Evolutionary conservation across 2,113 vertebrate genomes (phyloP), one percentile per base, ranked within the genome.

Genomic region (Melospiza melodia): DNA sequence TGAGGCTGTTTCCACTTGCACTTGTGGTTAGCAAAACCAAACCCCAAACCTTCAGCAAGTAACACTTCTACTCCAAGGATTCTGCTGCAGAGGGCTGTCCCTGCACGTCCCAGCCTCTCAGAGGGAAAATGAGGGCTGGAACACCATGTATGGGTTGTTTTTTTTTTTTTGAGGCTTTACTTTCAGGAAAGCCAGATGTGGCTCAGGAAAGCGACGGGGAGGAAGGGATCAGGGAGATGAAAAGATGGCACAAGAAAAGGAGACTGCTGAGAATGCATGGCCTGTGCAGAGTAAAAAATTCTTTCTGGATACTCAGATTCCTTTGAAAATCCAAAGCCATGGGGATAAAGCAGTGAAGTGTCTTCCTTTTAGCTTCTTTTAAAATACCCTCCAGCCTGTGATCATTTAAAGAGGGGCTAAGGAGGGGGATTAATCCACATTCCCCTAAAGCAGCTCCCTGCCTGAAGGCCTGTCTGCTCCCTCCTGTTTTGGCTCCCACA

Each of bases 21-120:
- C 59, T 94, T 93, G 95, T 80, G 94, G 95, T 97, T 95, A 94
- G 74, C 91, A 58, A 84, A 95, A 52, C 59, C 92, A 95, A 94
- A 93, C 62, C 78, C 84, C 89, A 77, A 80, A 84, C 37, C 87
- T 96, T 69, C 65, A 80, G 81, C 84, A 83, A 87, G 89, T 57
- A 79, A 82, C 84, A 63, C 71, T 39, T 61, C 11, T 67, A 51
- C 76, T 86, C 33, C 18, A 82, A 78, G 63, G 41, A 54, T 94
- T 43, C 44, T 90, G 61, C 76, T 84, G 84, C 66, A 44, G 54
- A 59, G 27, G 66, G 24, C 58, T 37, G 16, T 54, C 9, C 2
- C 37, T 27, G 63, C 69, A 41, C 0, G 3, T 59, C 67, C 1
- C 0, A 76, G 31, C 28, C 41, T 68, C 77, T 43, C 35, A 1